These are phyloP conservation scores for Daboia siamensis DNA, from an alignment of 2,113 vertebrate species.

Conservation along the genomic window DNA sequence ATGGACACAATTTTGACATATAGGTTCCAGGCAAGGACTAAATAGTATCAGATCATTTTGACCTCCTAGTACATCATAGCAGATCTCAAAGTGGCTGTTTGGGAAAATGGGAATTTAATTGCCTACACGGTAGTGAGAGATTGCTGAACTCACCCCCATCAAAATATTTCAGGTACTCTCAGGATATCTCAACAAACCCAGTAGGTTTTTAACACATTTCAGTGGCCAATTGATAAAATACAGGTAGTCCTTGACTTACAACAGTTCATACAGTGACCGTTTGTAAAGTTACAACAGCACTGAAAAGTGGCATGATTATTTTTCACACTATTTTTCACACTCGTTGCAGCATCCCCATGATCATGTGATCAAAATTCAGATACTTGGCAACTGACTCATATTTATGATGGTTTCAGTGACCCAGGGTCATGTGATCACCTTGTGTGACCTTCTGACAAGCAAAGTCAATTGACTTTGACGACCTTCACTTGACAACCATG, in stretches of 20 bases:
- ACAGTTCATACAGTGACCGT: not conserved
- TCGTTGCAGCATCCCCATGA: not conserved
- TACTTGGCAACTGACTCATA: not conserved
- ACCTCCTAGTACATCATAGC: not conserved
- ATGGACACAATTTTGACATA: not conserved
- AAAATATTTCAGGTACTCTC: not conserved
- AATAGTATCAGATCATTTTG: not conserved
- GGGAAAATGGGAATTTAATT: not conserved
- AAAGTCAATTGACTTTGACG: not conserved
- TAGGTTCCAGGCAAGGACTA: not conserved
- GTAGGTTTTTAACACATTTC: not conserved
- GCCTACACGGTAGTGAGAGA: not conserved
- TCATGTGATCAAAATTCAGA: not conserved
- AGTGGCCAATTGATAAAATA: not conserved
- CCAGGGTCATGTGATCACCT: not conserved
- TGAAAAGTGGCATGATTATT: not conserved
- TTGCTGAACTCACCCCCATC: not conserved
- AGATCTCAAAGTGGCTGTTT: not conserved
- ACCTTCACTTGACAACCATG: not conserved
- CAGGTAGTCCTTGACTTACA: not conserved
- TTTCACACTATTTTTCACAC: not conserved
- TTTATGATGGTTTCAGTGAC: not conserved
- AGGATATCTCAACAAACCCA: not conserved
- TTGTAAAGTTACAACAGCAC: no score
- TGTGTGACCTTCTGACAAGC: not conserved